Base-by-base conservation (phyloP, 2,888 invertebrate genomes). In the Kryphioiulus occultus region DNA sequence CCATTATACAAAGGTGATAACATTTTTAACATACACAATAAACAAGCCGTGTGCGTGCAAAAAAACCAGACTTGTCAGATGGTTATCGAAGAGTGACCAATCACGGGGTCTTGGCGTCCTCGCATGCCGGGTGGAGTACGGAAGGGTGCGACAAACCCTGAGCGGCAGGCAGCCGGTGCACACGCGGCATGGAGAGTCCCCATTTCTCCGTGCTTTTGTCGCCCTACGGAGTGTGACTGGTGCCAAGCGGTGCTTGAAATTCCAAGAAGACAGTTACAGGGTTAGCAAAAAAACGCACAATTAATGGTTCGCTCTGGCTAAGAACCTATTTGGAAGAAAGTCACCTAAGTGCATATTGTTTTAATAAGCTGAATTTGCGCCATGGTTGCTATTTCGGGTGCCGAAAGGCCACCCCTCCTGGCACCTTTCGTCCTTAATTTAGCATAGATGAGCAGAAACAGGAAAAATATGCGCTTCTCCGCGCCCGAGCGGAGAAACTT, bases 1-100 rank as follows among this genome's bases (percentile, higher is more conserved):
- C 59, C 59, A 59, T 59, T 59, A 22, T 59, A 59, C 59, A 59
- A 59, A 59, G 59, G 59, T 59, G 59, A 59, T 59, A 59, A 59
- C 59, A 59, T 59, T 59, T 59, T 59, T 59, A 59, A 59, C 59
- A 59, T 22, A 59, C 59, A 59, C 59, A 59, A 59, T 59, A 59
- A 59, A 59, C 59, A 59, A 59, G 59, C 59, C n/a, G 59, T 59
- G n/a, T 59, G 59, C 22, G n/a, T 59, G 22, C 59, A 47, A 59
- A 59, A 59, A 59, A 59, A 59, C 59, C 22, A 3, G 59, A 59
- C 59, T 59, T 59, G 59, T 59, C 59, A 59, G 59, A 59, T 59
- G 22, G 59, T 59, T 59, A 59, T 59, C 59, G 59, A 59, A 59
- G 2, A 22, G 0, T 22, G 59, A 59, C 59, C 22, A 22, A 59